phyloP scores from a whole-genome alignment of 2,113 vertebrate genomes.

The Pomatorhinus ruficollis region DNA sequence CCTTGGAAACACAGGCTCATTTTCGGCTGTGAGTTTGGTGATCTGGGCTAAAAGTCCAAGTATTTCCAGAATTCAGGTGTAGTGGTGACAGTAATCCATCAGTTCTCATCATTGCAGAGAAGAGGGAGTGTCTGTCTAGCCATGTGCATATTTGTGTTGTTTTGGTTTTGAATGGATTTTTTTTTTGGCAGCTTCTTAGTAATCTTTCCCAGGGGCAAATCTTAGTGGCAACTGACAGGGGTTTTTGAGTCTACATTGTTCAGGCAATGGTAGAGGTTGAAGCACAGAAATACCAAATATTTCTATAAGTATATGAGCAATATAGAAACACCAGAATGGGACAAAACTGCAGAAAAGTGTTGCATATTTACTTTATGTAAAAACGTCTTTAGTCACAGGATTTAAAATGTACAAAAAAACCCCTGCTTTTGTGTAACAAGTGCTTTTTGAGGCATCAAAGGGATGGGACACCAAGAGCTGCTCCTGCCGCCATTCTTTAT shows the following conservation, averaged over 20 bases:
- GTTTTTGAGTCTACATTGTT: background rate
- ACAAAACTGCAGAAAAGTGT: background rate
- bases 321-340: background rate
- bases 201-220: background rate
- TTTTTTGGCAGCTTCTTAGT: background rate
- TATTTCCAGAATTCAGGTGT: background rate
- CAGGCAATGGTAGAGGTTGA: background rate
- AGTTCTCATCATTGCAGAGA: background rate
- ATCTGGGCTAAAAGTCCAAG: background rate
- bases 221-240: background rate
- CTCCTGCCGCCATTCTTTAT: background rate
- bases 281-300: background rate
- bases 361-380: background rate
- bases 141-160: background rate
- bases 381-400: background rate
- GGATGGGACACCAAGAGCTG: background rate
- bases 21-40: background rate
- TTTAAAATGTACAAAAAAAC: background rate
- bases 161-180: background rate
- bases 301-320: background rate
- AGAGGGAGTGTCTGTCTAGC: background rate
- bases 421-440: background rate
- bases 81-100: background rate
- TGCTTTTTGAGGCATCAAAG: background rate
- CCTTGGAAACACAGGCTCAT: background rate